Evolutionary conservation across 2,113 vertebrate species (phyloP).

Genomic region (Actenoides hombroni): DNA sequence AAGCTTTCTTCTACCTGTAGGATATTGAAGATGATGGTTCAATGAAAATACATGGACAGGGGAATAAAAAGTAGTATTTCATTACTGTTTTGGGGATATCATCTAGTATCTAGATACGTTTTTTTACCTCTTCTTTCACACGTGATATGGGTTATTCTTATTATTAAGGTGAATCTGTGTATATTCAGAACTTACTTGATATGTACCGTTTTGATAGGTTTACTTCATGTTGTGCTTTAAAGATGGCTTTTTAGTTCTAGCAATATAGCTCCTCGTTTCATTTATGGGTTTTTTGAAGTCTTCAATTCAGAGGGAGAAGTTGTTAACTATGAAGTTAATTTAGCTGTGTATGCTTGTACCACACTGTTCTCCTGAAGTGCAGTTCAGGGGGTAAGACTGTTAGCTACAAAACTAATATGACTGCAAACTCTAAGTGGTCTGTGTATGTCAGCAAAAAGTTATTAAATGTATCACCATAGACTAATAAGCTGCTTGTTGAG

Average conservation of each 20-base stretch:
- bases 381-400: background rate
- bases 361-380: background rate
- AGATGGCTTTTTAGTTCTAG: background rate
- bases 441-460: background rate
- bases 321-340: background rate
- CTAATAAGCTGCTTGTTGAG: background rate
- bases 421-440: background rate
- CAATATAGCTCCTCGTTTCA: background rate
- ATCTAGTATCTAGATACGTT: background rate
- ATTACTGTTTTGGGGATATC: background rate
- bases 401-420: background rate
- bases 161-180: background rate
- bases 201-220: background rate
- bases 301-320: background rate
- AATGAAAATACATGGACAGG: background rate
- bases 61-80: fast-evolving
- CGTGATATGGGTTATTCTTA: background rate
- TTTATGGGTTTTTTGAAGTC: background rate
- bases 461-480: background rate
- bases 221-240: background rate
- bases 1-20: background rate
- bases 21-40: background rate
- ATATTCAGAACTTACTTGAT: background rate
- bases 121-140: background rate
- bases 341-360: background rate